Evolutionary conservation across 2,797 vertebrate species (phyloP).

Genomic region (Peromyscus nudipes): DNA sequence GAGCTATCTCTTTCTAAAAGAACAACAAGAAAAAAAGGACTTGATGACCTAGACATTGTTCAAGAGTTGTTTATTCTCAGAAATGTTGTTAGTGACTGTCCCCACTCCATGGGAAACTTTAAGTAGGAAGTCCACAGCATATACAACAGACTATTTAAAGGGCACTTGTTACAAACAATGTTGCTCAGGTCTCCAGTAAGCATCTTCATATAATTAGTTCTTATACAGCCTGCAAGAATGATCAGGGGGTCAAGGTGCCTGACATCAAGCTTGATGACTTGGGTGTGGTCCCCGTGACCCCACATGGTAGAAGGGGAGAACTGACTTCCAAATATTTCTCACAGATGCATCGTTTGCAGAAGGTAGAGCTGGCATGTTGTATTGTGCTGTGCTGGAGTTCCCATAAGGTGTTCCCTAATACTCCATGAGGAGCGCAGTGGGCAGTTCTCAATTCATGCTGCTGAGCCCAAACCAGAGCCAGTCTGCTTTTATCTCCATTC

Average conservation of each 20-base stretch:
- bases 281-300: neutral
- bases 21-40: conserved; percentile 2
- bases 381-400: neutral
- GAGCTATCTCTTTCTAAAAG: conserved; percentile 45
- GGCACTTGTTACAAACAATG: neutral
- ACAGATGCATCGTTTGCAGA: neutral
- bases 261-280: neutral
- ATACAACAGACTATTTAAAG: neutral
- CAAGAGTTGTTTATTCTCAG: conserved; percentile 2
- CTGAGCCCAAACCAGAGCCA: neutral
- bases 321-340: neutral
- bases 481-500: neutral
- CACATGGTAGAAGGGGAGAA: neutral
- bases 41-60: conserved; percentile 39
- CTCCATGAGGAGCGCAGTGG: rapidly evolving
- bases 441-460: rapidly evolving
- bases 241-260: neutral
- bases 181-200: neutral
- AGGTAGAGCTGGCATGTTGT: neutral
- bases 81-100: conserved; percentile 6
- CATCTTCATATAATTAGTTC: neutral
- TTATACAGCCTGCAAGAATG: neutral
- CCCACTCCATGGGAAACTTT: neutral
- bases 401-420: neutral
- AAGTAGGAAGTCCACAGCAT: neutral